Conservation (phyloP, 2,888 invertebrate genomes). For the Bombylius major region DNA sequence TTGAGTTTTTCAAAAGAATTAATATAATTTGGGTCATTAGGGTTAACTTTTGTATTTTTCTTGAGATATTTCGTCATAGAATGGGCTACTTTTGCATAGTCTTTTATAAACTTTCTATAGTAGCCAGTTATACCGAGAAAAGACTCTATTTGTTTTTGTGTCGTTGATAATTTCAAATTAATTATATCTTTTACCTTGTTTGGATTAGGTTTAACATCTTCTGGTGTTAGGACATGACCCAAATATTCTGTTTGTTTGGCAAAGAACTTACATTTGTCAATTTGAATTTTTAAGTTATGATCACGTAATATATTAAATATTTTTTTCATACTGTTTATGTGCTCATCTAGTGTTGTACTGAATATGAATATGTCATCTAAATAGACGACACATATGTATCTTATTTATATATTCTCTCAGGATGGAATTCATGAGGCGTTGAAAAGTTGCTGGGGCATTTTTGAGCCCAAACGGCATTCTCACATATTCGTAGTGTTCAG, state of each 20-base stretch:
- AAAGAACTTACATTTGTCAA: slow-evolving; percentile 11
- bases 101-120: slow-evolving; percentile 4
- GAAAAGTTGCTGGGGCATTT: slow-evolving; percentile 9
- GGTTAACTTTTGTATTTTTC: neutral
- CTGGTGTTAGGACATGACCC: slow-evolving; percentile 9
- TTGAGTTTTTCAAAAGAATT: slow-evolving; percentile 1
- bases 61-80: neutral
- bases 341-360: slow-evolving; percentile 10
- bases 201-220: slow-evolving; percentile 3
- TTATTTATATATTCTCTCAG: slow-evolving; percentile 8
- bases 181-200: neutral
- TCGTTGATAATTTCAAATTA: neutral
- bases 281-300: slow-evolving; percentile 9
- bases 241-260: slow-evolving; percentile 9
- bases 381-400: no score
- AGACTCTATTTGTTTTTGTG: slow-evolving; percentile 3
- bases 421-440: slow-evolving; percentile 12
- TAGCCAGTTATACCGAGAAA: slow-evolving; percentile 7
- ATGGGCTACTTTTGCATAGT: slow-evolving; percentile 4
- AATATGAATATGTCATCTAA: slow-evolving; percentile 13
- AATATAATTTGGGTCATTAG: neutral
- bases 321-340: slow-evolving; percentile 3
- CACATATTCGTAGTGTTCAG: slow-evolving; percentile 5
- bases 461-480: slow-evolving; percentile 9
- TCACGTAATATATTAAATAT: slow-evolving; percentile 7